Evolutionary conservation across 2,888 invertebrate genomes (phyloP).

Genomic region (Tetheella fluctuosa): DNA sequence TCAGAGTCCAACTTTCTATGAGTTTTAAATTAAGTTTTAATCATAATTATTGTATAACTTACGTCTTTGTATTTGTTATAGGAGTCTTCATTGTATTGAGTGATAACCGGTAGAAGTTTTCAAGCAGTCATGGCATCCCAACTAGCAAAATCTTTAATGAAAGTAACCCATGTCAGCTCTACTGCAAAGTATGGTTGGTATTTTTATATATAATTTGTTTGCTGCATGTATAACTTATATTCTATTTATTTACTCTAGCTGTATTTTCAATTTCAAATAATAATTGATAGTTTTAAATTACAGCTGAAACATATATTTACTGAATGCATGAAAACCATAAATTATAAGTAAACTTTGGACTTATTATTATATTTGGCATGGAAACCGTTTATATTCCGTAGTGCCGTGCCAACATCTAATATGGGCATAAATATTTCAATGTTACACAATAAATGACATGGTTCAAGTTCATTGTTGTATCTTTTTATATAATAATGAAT

Average conservation of each 20-base stretch:
- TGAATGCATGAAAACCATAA: not conserved
- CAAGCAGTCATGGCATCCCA: conserved; percentile 71
- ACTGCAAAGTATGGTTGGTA: conserved; percentile 74
- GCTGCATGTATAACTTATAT: conserved; percentile 17
- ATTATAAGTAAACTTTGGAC: conserved; percentile 66
- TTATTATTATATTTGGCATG: conserved; percentile 56
- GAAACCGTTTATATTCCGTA: conserved; percentile 44
- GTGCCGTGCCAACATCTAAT: conserved; percentile 40
- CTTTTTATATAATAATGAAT: not conserved
- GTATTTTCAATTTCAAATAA: not conserved
- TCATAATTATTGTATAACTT: conserved; percentile 35
- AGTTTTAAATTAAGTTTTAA: conserved; percentile 54
- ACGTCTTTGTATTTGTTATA: conserved; percentile 42
- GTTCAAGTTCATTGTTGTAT: conserved; percentile 1
- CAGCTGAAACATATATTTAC: not conserved
- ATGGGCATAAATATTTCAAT: conserved; percentile 4
- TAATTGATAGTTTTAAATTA: not conserved
- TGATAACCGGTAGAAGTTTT: conserved; percentile 35
- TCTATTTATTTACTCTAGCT: not conserved
- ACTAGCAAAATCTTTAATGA: conserved; percentile 72
- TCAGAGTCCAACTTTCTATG: conserved; percentile 78
- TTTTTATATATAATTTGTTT: conserved; percentile 14
- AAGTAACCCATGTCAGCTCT: conserved; percentile 66
- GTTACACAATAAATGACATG: conserved; percentile 1
- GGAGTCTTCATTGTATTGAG: conserved; percentile 38